A percentile compares a stretch with the other conserved stretches of the same genome.
Evolutionary conservation across 2,888 invertebrate genomes (phyloP).

Genomic region (Leptinotarsa tumamoca): DNA sequence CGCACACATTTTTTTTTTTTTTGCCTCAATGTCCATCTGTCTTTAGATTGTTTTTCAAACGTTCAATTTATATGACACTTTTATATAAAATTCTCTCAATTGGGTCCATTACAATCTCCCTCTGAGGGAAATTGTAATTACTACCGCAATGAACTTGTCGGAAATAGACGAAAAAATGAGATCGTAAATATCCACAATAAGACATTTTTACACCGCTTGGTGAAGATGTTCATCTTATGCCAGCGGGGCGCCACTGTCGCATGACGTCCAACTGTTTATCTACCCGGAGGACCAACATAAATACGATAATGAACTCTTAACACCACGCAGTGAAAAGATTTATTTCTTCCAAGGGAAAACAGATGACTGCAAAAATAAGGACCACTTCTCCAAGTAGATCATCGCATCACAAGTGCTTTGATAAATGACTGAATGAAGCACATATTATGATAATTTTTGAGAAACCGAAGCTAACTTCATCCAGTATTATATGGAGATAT

Average conservation of each 20-base stretch:
- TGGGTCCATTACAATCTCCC: too few relatives aligned
- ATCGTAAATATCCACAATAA: slow-evolving; percentile 43
- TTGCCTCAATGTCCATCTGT: too few relatives aligned
- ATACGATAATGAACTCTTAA: slow-evolving; percentile 57
- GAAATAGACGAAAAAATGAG: slow-evolving; percentile 33
- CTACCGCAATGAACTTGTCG: slow-evolving; percentile 28
- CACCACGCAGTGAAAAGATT: slow-evolving; percentile 45
- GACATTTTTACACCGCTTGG: slow-evolving; percentile 38
- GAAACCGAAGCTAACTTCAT: too few relatives aligned
- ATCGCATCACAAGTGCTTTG: background rate
- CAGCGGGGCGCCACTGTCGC: slow-evolving; percentile 52
- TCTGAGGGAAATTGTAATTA: slow-evolving; percentile 15
- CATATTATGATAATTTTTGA: too few relatives aligned
- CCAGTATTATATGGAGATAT: too few relatives aligned
- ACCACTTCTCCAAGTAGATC: background rate
- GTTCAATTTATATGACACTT: too few relatives aligned
- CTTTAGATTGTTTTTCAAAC: too few relatives aligned
- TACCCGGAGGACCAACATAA: slow-evolving; percentile 52
- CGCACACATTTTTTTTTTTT: too few relatives aligned
- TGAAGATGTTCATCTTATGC: slow-evolving; percentile 44
- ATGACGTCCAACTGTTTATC: slow-evolving; percentile 51
- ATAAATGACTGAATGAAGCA: too few relatives aligned
- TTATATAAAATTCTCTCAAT: too few relatives aligned
- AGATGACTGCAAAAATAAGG: background rate
- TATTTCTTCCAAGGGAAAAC: background rate